These are phyloP conservation scores for Anolis sagrei DNA, from an alignment of 2,113 vertebrate genomes.

Conservation along the genomic window DNA sequence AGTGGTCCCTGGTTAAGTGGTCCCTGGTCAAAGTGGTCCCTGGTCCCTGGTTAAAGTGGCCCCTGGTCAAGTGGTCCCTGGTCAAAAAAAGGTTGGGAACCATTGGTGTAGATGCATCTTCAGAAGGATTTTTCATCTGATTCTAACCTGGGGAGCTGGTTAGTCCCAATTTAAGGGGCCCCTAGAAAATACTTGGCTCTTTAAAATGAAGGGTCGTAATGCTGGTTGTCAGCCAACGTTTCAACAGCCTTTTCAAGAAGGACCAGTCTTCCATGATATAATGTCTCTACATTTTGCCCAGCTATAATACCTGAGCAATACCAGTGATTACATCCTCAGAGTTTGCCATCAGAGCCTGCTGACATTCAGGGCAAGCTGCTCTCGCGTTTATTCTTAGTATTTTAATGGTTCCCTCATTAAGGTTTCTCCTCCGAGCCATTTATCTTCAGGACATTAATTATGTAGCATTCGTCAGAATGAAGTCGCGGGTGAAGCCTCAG, in stretches of 20 bases:
- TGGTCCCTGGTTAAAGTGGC: no score
- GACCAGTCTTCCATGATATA: slow-evolving; percentile 47
- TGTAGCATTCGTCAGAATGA: slow-evolving; percentile 62
- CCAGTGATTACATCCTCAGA: slow-evolving; percentile 64
- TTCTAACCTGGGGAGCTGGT: background rate
- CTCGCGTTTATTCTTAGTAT: slow-evolving; percentile 54
- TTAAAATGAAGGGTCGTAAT: background rate
- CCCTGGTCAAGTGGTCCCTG: no score
- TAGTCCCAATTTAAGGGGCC: background rate
- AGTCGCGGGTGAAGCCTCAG: slow-evolving; percentile 42
- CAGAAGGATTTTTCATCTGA: background rate
- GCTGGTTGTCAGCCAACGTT: background rate
- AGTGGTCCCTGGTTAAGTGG: no score
- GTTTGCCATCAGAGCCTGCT: slow-evolving; percentile 53
- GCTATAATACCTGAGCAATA: slow-evolving; percentile 62
- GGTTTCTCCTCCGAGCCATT: slow-evolving; percentile 66
- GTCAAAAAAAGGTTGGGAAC: no score
- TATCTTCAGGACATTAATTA: slow-evolving; percentile 67
- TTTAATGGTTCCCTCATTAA: slow-evolving; percentile 72
- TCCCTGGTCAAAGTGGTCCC: no score
- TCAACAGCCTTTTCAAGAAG: background rate
- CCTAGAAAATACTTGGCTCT: background rate
- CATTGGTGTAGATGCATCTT: no score
- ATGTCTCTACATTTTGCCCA: slow-evolving; percentile 53
- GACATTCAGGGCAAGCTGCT: slow-evolving; percentile 56